Conservation (phyloP, 1,140 invertebrate genomes). For the Bicyclus anynana region DNA sequence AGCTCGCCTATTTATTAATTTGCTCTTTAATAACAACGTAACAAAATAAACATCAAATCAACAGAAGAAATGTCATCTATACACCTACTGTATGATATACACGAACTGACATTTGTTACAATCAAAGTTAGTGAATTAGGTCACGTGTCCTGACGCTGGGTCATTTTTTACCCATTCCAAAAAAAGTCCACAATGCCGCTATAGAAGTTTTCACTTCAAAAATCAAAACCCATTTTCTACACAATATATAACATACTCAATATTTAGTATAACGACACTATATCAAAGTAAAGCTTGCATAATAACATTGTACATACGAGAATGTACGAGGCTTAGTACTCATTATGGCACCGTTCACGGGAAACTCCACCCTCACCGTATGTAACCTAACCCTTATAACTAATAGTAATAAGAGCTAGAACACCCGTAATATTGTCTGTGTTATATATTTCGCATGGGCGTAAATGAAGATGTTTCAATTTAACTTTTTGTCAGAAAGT, state of each 20-base stretch:
- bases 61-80: too few species aligned
- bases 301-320: conserved; percentile 15
- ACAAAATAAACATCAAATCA: too few species aligned
- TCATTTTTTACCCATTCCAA: too few species aligned
- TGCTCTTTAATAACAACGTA: too few species aligned
- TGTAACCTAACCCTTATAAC: background rate
- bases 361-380: conserved; percentile 4
- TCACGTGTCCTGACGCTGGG: too few species aligned
- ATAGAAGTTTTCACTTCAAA: too few species aligned
- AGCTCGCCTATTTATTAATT: too few species aligned
- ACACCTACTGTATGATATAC: too few species aligned
- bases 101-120: too few species aligned
- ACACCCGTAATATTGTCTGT: background rate
- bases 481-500: conserved; percentile 45
- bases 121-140: too few species aligned
- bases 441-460: background rate
- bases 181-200: too few species aligned
- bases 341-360: conserved; percentile 13
- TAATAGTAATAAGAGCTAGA: conserved; percentile 2
- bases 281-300: conserved; percentile 16
- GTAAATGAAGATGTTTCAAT: conserved; percentile 44
- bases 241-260: background rate
- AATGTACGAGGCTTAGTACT: conserved; percentile 21
- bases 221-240: background rate
- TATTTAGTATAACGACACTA: conserved; percentile 3